Conservation (phyloP, 2,797 vertebrate genomes). For the Eleutherodactylus coqui region DNA sequence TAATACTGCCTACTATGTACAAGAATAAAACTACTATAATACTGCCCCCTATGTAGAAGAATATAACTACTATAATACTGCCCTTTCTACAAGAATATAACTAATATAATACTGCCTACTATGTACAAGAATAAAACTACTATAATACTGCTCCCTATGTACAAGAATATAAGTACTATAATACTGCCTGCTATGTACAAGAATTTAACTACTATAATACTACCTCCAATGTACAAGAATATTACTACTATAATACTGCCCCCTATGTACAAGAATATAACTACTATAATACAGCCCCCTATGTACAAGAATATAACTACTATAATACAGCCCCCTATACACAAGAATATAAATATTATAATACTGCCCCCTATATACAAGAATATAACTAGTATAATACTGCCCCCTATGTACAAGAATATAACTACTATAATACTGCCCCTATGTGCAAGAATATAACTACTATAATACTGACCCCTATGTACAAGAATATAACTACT, state of each 20-base stretch:
- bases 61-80: too few species aligned
- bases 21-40: too few species aligned
- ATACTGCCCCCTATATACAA: neutral
- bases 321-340: neutral
- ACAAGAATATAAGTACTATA: too few species aligned
- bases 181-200: too few species aligned
- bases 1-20: too few species aligned
- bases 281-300: neutral
- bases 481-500: slow-evolving; percentile 10
- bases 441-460: neutral
- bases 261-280: neutral
- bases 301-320: neutral
- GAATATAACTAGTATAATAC: slow-evolving; percentile 7
- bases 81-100: too few species aligned
- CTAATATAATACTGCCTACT: too few species aligned
- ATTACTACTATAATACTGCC: neutral
- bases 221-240: neutral
- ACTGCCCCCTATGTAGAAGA: too few species aligned
- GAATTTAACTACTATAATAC: slow-evolving; percentile 2
- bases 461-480: neutral
- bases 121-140: too few species aligned
- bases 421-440: slow-evolving; percentile 3
- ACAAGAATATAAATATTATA: neutral
- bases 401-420: neutral
- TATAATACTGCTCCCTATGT: too few species aligned